These are phyloP conservation scores for Scomber colias DNA, from an alignment of 2,113 vertebrate genomes.

Conservation along the genomic window DNA sequence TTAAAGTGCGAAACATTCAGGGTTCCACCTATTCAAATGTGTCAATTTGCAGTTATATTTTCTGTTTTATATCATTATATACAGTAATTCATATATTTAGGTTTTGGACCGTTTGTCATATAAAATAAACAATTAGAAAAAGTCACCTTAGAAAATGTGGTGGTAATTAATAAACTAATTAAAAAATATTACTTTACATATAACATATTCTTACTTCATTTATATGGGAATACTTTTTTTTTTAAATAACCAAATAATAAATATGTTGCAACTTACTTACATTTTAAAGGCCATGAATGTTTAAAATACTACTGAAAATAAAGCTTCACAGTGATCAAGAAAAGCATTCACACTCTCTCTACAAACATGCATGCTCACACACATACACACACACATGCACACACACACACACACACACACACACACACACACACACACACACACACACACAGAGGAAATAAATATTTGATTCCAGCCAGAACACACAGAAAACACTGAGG, in stretches of 20 bases:
- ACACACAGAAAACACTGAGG: constrained; percentile 30
- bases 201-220: no score
- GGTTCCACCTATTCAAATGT: no score
- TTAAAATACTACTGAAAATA: not conserved
- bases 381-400: constrained; percentile 4
- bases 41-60: no score
- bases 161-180: not conserved
- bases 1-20: no score
- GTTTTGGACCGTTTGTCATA: no score
- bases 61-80: no score
- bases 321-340: not conserved
- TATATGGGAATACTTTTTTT: no score
- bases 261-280: no score
- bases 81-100: no score
- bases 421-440: constrained; percentile 16
- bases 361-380: not conserved
- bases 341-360: not conserved
- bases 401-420: not conserved
- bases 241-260: no score
- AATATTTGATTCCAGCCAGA: constrained; percentile 24
- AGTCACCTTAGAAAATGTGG: not conserved
- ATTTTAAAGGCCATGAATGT: no score
- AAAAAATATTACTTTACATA: not conserved
- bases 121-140: not conserved
- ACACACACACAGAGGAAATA: constrained; percentile 3